Conservation (phyloP, 2,888 invertebrate genomes). For the Aleiodes testaceus region DNA sequence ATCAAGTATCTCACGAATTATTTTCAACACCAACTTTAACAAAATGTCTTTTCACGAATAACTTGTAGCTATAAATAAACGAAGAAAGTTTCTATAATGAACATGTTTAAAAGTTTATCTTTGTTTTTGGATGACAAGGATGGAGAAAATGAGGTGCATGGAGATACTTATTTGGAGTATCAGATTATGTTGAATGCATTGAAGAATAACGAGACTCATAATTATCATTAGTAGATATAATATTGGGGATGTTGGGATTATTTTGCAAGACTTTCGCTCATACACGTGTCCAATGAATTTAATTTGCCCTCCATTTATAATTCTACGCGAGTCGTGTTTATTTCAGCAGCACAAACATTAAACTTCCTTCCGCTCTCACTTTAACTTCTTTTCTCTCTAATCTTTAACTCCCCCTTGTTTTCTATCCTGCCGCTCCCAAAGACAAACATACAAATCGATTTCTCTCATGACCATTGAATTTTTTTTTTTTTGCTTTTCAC, state of each 20-base stretch:
- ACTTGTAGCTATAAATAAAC: slow-evolving; percentile 24
- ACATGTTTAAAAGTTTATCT: slow-evolving; percentile 19
- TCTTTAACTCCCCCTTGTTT: neutral
- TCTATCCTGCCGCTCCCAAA: slow-evolving; percentile 8
- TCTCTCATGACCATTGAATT: slow-evolving; percentile 19
- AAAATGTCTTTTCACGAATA: neutral
- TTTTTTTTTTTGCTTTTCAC: slow-evolving; percentile 19
- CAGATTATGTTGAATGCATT: neutral
- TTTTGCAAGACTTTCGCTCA: slow-evolving; percentile 16
- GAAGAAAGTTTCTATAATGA: slow-evolving; percentile 30
- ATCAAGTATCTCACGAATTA: slow-evolving; percentile 22
- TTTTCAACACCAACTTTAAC: neutral
- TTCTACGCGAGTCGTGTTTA: neutral
- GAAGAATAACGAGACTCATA: too few species aligned
- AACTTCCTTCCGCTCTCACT: slow-evolving; percentile 27
- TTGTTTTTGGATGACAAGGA: slow-evolving; percentile 7
- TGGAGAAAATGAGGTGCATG: too few species aligned
- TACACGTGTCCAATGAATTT: slow-evolving; percentile 6
- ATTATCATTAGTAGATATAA: too few species aligned
- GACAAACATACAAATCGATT: slow-evolving; percentile 18
- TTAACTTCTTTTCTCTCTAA: neutral
- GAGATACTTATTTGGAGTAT: neutral
- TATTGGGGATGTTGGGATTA: too few species aligned
- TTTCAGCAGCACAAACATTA: neutral
- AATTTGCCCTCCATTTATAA: neutral